Conservation (phyloP, 1,140 invertebrate genomes). For the Dendroctonus valens region DNA sequence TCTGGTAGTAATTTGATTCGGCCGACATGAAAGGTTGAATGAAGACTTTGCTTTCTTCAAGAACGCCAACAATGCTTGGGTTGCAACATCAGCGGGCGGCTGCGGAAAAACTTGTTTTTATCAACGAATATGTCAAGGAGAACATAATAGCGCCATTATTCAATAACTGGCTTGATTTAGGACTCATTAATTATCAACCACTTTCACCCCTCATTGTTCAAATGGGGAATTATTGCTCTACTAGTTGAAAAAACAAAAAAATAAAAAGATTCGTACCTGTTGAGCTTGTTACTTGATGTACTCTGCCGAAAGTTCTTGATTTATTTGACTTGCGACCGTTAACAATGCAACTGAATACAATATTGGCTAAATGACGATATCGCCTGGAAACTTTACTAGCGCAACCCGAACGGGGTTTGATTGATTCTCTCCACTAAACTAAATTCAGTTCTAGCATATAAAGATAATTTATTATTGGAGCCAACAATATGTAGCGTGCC, state of each 20-base stretch:
- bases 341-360: too few species aligned
- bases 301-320: too few species aligned
- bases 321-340: too few species aligned
- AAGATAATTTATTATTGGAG: slow-evolving; percentile 30
- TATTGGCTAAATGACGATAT: slow-evolving; percentile 24
- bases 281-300: neutral
- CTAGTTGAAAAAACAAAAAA: too few species aligned
- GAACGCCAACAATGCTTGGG: neutral
- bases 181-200: neutral
- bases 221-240: neutral
- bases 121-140: slow-evolving; percentile 26
- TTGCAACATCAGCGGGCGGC: neutral
- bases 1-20: neutral
- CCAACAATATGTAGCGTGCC: slow-evolving; percentile 9
- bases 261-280: slow-evolving; percentile 3
- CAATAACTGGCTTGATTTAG: neutral
- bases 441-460: slow-evolving; percentile 18
- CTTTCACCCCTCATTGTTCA: slow-evolving; percentile 15
- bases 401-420: slow-evolving; percentile 8
- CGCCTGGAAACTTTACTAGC: slow-evolving; percentile 19
- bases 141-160: slow-evolving; percentile 10
- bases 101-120: slow-evolving; percentile 22
- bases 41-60: slow-evolving; percentile 4
- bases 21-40: neutral
- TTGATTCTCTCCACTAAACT: slow-evolving; percentile 31